Percentiles rank a stretch among this genome's conserved stretches.
Conservation (phyloP, 1,140 invertebrate genomes). For the Acyrthosiphon pisum region DNA sequence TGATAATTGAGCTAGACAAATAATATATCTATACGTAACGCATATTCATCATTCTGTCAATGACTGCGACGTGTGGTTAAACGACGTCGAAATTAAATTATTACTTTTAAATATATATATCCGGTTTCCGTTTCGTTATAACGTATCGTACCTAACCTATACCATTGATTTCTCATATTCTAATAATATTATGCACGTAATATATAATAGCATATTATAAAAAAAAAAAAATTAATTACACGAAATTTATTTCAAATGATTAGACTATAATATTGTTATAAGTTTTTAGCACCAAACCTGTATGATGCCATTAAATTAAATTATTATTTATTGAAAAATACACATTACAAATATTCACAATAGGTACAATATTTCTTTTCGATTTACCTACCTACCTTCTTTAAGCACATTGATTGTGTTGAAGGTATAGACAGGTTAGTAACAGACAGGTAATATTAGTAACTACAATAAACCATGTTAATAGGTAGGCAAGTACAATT, state of each 20-base stretch:
- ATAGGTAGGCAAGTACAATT: not conserved
- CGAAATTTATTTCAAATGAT: not conserved
- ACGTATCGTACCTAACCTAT: not conserved
- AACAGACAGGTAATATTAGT: not conserved
- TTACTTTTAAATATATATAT: constrained; percentile 3
- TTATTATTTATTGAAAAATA: not conserved
- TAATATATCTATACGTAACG: not conserved
- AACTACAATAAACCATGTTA: not conserved
- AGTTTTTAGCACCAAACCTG: not conserved
- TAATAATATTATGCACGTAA: not conserved
- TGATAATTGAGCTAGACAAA: constrained; percentile 1
- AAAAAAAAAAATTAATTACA: not conserved
- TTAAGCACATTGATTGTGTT: not conserved
- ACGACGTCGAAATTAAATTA: constrained; percentile 25
- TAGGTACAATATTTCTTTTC: not conserved
- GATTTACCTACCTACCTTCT: not conserved
- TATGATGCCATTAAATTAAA: not conserved
- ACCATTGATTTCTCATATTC: not conserved
- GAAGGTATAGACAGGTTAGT: no score
- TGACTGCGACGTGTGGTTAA: not conserved
- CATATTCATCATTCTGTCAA: constrained; percentile 34
- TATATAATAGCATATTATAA: not conserved
- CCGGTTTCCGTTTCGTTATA: constrained; percentile 17
- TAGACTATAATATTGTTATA: not conserved
- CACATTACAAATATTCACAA: no score